A percentile compares a stretch with the other conserved stretches of the same genome.
Evolutionary conservation across 2,888 invertebrate genomes (phyloP).

Genomic region (Acanthosepion lycidas): DNA sequence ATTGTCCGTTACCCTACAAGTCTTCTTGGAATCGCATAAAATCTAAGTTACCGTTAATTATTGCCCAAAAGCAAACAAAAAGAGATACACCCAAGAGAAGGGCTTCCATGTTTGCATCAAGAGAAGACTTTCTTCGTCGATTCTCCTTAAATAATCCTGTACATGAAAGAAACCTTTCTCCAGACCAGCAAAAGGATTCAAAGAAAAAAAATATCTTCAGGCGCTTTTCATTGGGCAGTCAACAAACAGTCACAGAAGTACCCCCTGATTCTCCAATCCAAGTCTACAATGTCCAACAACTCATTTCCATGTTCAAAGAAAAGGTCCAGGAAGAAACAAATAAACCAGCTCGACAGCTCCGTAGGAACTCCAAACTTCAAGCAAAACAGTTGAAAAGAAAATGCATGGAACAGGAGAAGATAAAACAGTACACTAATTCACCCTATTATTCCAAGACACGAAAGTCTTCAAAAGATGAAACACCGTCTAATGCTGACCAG

Average conservation of each 20-base stretch:
- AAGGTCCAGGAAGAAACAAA: background rate
- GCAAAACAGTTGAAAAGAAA: background rate
- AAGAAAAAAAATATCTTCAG: background rate
- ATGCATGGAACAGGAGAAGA: background rate
- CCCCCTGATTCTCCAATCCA: background rate
- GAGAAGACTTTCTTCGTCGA: background rate
- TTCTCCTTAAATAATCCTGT: background rate
- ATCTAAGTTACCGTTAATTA: background rate
- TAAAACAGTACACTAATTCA: background rate
- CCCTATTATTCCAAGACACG: background rate
- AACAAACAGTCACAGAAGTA: background rate
- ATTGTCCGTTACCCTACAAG: background rate
- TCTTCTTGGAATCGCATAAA: background rate
- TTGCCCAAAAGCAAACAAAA: background rate
- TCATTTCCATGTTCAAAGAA: background rate
- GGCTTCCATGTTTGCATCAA: background rate
- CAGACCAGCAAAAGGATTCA: background rate
- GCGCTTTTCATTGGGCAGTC: background rate
- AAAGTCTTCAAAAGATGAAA: background rate
- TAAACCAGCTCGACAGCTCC: background rate
- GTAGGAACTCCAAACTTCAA: background rate
- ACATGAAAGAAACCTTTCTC: background rate
- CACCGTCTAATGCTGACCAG: background rate
- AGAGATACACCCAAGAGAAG: background rate
- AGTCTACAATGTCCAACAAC: background rate